Evolutionary conservation across 2,888 invertebrate genomes (phyloP).

Genomic region (Alsophila aescularia): DNA sequence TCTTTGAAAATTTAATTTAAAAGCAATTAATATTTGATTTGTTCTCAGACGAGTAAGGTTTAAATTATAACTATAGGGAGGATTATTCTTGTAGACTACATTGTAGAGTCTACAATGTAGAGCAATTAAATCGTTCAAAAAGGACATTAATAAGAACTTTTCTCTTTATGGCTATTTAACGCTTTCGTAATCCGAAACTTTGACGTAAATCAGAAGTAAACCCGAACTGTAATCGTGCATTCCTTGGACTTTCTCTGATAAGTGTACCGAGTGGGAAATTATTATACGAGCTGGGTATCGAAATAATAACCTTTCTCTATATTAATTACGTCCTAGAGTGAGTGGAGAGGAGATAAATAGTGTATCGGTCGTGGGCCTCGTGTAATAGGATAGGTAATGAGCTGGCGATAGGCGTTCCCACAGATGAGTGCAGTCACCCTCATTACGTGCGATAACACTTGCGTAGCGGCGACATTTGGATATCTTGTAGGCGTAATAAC

Average conservation of each 20-base stretch:
- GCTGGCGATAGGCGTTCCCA: constrained; percentile 62
- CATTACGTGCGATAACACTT: constrained; percentile 42
- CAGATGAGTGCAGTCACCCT: constrained; percentile 59
- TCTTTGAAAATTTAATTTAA: constrained; percentile 3
- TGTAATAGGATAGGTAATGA: constrained; percentile 68
- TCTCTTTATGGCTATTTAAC: constrained; percentile 27
- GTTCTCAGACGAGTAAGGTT: not conserved
- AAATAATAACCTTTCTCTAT: constrained; percentile 78
- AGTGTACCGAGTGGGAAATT: constrained; percentile 57
- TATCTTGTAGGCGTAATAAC: not conserved
- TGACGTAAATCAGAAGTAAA: constrained; percentile 41
- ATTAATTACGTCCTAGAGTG: constrained; percentile 79
- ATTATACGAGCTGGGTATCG: constrained; percentile 61
- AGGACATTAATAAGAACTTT: constrained; percentile 33
- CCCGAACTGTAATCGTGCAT: constrained; percentile 53
- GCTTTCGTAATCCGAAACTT: constrained; percentile 26
- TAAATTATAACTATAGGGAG: not conserved
- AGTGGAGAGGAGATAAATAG: constrained; percentile 71
- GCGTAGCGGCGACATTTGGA: not conserved
- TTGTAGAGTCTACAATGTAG: too few species aligned
- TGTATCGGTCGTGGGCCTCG: constrained; percentile 38
- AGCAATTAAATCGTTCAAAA: constrained; percentile 27
- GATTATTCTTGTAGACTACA: constrained; percentile 13
- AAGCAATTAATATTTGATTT: constrained; percentile 7
- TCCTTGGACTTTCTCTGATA: constrained; percentile 77